Base-by-base conservation (phyloP, 1,140 invertebrate species). In the Drosophila setifemur region DNA sequence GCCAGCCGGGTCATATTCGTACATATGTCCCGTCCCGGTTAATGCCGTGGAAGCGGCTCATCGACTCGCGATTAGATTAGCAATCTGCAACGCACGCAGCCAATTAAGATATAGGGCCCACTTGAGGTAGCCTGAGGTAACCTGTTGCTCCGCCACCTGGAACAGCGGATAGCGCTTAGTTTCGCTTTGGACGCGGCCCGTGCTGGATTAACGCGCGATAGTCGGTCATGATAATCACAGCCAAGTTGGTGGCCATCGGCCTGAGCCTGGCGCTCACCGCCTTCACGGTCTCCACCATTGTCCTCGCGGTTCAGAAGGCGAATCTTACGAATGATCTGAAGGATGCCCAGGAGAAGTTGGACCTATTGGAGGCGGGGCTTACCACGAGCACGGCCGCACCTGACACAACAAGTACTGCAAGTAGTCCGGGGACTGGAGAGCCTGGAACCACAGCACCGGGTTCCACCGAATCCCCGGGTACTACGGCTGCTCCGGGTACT, bases 261-360 rank as follows among this genome's bases (percentile, higher is more conserved):
- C 54, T 90, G 43, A 44, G 86, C 35, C 60, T 90, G 19, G 78
- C 88, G 4, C 57, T 89, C 6, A 90, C 88, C 0, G 89, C 91
- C 18, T 91, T 92, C 33, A 87, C 90, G 19, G 70, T 92, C 1
- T 91, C 91, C 0, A 91, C 91, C 5, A 89, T 91, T 25, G 91
- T 90, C 12, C 57, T 91, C 47, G 90, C 90, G 3, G 90, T 91
- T 8, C 87, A 91, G 42, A 90, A 89, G 52, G 9, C 73, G 2
- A 66, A 52, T 33, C 40, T 90, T 9, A 16, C 47, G 33, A 49
- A 45, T 21, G 85, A 90, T 16, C 26, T 90, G 8, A 44, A 66
- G 19, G 88, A 91, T 9, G 67, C 72, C 1, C 68, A 71, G 18
- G 74, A 89, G 3, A 79, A 89, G 37, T 37, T 91, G 4, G 73